Evolutionary conservation across 2,113 vertebrate species (phyloP).

Genomic region (Pachypanchax playfairii): DNA sequence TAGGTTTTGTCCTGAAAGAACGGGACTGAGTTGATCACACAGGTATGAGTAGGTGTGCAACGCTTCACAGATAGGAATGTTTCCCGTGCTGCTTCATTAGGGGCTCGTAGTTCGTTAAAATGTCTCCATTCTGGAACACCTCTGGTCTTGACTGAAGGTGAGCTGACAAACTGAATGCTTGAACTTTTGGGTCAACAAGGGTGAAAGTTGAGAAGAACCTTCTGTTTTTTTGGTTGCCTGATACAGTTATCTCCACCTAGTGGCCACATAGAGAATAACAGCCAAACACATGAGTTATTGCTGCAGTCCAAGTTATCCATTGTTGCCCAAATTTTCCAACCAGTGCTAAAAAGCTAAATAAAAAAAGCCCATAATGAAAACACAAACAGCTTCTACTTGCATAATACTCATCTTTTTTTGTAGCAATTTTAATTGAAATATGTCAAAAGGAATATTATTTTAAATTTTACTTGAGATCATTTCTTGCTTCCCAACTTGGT

Average conservation of each 20-base stretch:
- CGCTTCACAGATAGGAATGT: conserved; percentile 31
- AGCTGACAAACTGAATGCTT: conserved; percentile 33
- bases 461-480: no score
- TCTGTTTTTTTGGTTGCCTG: background rate
- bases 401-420: no score
- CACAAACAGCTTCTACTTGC: no score
- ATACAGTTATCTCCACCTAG: conserved; percentile 69
- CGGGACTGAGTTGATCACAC: conserved; percentile 24
- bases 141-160: conserved; percentile 20
- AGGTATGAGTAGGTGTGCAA: conserved; percentile 32
- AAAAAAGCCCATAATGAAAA: no score
- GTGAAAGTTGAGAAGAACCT: conserved; percentile 42
- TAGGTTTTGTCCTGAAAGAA: conserved; percentile 25
- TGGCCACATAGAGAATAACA: conserved; percentile 45
- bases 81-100: conserved; percentile 29
- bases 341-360: no score
- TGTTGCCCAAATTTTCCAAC: no score
- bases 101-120: conserved; percentile 28
- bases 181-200: conserved; percentile 28
- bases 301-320: conserved; percentile 32
- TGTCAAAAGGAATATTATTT: no score
- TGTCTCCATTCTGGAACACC: conserved; percentile 34
- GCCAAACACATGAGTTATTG: conserved; percentile 1
- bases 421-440: no score
- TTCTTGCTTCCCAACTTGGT: no score